Evolutionary conservation across 1,140 invertebrate species (phyloP).

Genomic region (Anoplolepis gracilipes): DNA sequence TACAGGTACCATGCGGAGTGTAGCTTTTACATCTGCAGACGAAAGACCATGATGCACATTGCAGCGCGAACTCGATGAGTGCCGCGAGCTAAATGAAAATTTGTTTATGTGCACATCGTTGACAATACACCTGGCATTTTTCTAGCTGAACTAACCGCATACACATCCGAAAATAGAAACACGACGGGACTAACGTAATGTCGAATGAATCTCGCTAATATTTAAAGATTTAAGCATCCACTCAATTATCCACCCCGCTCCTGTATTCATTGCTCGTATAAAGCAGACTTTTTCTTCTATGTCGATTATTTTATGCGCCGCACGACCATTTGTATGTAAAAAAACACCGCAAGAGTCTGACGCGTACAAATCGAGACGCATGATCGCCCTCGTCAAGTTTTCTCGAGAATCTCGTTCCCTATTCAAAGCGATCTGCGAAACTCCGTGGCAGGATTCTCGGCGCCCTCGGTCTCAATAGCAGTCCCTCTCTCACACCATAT

Average conservation of each 20-base stretch:
- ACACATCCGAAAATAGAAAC: slow-evolving; percentile 42
- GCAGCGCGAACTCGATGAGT: slow-evolving; percentile 61
- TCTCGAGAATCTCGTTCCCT: slow-evolving; percentile 34
- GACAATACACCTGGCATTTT: slow-evolving; percentile 55
- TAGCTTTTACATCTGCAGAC: slow-evolving; percentile 55
- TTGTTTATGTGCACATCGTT: slow-evolving; percentile 51
- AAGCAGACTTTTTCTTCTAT: not conserved
- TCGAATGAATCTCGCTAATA: slow-evolving; percentile 10
- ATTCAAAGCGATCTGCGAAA: slow-evolving; percentile 39
- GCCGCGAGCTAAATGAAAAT: slow-evolving; percentile 67
- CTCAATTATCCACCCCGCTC: slow-evolving; percentile 28
- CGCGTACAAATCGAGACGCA: not conserved
- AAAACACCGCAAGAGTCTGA: not conserved
- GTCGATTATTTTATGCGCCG: not conserved
- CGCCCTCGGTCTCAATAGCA: slow-evolving; percentile 4
- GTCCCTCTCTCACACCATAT: not conserved
- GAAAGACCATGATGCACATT: slow-evolving; percentile 42
- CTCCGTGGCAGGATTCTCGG: slow-evolving; percentile 34
- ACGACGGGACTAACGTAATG: slow-evolving; percentile 4
- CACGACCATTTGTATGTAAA: not conserved
- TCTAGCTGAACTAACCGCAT: slow-evolving; percentile 14
- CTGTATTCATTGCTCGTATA: not conserved
- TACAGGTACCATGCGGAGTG: not conserved
- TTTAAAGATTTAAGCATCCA: slow-evolving; percentile 45
- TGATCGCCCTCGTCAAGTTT: slow-evolving; percentile 12